Evolutionary conservation across 2,113 vertebrate species (phyloP).

Genomic region (Nettapus auritus): DNA sequence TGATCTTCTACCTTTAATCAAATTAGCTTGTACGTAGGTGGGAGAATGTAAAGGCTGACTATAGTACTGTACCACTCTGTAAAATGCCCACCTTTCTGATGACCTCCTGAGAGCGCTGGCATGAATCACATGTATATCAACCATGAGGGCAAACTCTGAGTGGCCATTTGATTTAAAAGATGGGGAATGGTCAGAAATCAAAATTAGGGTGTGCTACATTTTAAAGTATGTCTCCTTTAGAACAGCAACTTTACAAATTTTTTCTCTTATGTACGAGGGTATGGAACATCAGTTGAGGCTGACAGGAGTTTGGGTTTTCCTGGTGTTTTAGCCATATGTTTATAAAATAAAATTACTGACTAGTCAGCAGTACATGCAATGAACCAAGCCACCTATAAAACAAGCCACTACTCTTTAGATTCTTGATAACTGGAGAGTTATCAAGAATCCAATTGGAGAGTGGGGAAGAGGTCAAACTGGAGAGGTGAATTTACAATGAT

Average conservation of each 20-base stretch:
- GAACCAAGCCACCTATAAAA: background rate
- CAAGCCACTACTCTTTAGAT: background rate
- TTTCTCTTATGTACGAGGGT: background rate
- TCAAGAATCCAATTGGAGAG: too few relatives aligned
- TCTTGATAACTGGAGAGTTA: background rate
- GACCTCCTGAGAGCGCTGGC: background rate
- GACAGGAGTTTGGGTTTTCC: background rate
- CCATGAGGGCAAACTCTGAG: background rate
- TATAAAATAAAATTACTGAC: background rate
- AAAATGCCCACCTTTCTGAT: constrained; percentile 15
- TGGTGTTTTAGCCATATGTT: background rate
- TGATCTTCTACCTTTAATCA: constrained; percentile 78
- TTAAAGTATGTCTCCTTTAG: background rate
- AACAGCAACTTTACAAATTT: background rate
- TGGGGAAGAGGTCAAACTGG: background rate
- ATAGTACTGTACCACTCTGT: background rate
- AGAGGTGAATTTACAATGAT: background rate
- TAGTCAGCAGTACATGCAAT: background rate
- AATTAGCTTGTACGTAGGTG: constrained; percentile 69
- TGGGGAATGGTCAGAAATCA: background rate
- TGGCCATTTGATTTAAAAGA: constrained; percentile 29
- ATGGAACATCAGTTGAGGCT: background rate
- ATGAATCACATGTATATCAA: background rate
- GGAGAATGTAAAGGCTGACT: constrained; percentile 59
- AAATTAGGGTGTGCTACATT: background rate